These are phyloP conservation scores for Hypomesus transpacificus DNA, from an alignment of 2,113 vertebrate genomes.

Conservation along the genomic window DNA sequence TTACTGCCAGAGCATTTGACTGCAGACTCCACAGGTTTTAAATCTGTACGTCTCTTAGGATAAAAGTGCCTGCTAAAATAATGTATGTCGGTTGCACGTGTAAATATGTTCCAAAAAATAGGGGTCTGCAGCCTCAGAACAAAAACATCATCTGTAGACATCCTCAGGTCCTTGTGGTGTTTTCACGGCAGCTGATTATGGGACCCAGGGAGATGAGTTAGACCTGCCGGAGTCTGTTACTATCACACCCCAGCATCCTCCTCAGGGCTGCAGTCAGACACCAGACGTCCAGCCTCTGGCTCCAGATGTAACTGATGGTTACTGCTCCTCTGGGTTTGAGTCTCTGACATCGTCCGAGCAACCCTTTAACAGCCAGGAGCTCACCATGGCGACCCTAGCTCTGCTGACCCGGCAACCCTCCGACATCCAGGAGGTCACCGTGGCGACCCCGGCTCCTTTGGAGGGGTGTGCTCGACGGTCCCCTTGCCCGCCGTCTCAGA, in stretches of 20 bases:
- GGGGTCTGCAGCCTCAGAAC: too few species aligned
- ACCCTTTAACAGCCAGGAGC: not conserved
- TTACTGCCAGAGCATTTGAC: too few species aligned
- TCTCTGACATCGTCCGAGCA: not conserved
- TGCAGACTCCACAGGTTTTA: too few species aligned
- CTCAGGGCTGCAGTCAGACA: slow-evolving; percentile 25
- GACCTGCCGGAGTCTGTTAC: not conserved
- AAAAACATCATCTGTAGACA: too few species aligned
- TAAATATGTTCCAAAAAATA: too few species aligned
- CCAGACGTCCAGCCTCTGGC: slow-evolving; percentile 61
- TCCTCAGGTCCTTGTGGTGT: too few species aligned
- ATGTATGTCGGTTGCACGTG: too few species aligned
- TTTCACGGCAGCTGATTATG: too few species aligned
- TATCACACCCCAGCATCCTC: not conserved
- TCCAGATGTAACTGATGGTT: slow-evolving; percentile 25
- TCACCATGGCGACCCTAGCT: fast-evolving
- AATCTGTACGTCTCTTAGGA: too few species aligned
- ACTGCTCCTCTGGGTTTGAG: slow-evolving; percentile 38
- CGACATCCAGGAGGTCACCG: not conserved
- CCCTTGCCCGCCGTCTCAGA: not conserved
- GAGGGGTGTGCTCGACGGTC: not conserved
- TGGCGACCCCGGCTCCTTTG: not conserved
- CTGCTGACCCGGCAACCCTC: not conserved
- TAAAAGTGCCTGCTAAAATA: too few species aligned
- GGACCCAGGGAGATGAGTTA: too few species aligned